phyloP scores from a whole-genome alignment of 2,888 invertebrate genomes.

The Dichetophora obliterata region DNA sequence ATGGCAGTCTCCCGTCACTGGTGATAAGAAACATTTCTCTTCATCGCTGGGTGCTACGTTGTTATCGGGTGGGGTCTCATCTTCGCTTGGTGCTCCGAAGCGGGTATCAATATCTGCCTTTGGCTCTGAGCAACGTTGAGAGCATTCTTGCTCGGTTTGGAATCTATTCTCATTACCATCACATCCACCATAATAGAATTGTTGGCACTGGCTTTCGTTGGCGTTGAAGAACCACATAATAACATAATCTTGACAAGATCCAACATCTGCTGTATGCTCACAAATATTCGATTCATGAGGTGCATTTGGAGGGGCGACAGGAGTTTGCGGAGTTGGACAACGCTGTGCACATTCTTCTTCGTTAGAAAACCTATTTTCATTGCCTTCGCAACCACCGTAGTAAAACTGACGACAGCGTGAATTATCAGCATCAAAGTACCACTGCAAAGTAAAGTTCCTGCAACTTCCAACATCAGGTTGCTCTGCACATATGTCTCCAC shows the following conservation, averaged over 20 bases:
- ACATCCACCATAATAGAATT: slow-evolving; percentile 92
- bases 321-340: slow-evolving; percentile 71
- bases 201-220: slow-evolving; percentile 75
- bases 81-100: slow-evolving; percentile 38
- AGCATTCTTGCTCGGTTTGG: slow-evolving; percentile 75
- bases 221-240: slow-evolving; percentile 82
- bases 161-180: slow-evolving; percentile 93
- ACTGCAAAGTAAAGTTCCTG: slow-evolving; percentile 78
- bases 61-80: slow-evolving; percentile 44
- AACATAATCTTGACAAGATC: slow-evolving; percentile 82
- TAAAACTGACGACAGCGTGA: slow-evolving; percentile 84
- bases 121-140: slow-evolving; percentile 74
- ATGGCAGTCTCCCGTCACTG: slow-evolving; percentile 78
- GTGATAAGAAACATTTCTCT: slow-evolving; percentile 75
- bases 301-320: slow-evolving; percentile 14
- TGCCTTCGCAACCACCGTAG: slow-evolving; percentile 93
- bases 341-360: slow-evolving; percentile 76
- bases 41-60: slow-evolving; percentile 6
- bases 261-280: slow-evolving; percentile 77
- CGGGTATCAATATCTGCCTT: slow-evolving; percentile 63
- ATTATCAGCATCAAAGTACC: slow-evolving; percentile 84
- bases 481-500: slow-evolving; percentile 73
- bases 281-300: slow-evolving; percentile 69
- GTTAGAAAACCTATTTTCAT: slow-evolving; percentile 85
- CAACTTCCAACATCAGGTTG: slow-evolving; percentile 74